Conservation (phyloP, 2,797 vertebrate genomes). For the Xenopus petersii region DNA sequence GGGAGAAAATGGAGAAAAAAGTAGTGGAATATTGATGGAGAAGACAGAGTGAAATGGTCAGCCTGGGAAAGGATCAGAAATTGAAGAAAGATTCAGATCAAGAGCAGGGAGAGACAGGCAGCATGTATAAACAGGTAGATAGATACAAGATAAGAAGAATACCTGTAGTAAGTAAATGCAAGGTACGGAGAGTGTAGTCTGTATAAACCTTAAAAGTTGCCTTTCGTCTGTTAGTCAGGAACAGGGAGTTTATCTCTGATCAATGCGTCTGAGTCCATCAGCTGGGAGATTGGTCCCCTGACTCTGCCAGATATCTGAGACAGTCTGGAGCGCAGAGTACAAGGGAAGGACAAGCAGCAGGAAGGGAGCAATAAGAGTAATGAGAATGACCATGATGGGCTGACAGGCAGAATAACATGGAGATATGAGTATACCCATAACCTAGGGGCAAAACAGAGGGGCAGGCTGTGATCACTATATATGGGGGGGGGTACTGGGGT, state of each 20-base stretch:
- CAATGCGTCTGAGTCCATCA: constrained; percentile 13
- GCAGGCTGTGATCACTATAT: too few species aligned
- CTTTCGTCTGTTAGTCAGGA: neutral
- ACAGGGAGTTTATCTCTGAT: constrained; percentile 7
- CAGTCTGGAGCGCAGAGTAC: constrained; percentile 11
- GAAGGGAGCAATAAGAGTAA: constrained; percentile 35
- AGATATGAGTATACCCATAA: neutral
- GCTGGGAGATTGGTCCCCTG: constrained; percentile 32
- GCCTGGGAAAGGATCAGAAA: neutral
- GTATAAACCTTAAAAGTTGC: neutral
- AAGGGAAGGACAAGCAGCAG: constrained; percentile 24
- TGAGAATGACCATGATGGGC: constrained; percentile 33
- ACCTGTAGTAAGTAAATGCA: neutral
- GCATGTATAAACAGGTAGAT: neutral
- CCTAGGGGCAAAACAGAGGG: neutral
- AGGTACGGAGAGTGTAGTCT: neutral
- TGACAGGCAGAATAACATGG: constrained; percentile 9
- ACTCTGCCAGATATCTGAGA: constrained; percentile 22
- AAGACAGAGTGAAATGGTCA: constrained; percentile 10
- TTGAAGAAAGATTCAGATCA: neutral
- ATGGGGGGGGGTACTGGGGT: too few species aligned
- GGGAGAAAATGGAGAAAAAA: constrained; percentile 4
- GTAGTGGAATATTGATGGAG: neutral
- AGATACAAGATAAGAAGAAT: neutral
- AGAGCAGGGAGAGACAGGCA: neutral